These are phyloP conservation scores for Drosophila nigrodunni DNA, from an alignment of 1,140 invertebrate species.

Conservation along the genomic window DNA sequence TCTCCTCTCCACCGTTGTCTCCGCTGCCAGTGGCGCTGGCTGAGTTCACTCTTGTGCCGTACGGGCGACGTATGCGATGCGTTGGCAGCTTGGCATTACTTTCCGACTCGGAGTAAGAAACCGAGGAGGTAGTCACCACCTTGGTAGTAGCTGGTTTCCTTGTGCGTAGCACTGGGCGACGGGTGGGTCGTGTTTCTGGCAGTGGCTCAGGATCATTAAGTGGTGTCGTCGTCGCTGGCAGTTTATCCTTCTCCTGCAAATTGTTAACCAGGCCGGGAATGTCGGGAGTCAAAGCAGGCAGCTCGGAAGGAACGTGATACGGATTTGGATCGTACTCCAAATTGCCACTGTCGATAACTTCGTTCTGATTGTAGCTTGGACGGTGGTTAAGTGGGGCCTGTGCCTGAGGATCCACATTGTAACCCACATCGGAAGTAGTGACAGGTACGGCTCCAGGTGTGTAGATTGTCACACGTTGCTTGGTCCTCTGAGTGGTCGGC, in stretches of 20 bases:
- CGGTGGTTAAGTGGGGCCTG: slow-evolving; percentile 65
- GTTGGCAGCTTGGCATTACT: slow-evolving; percentile 54
- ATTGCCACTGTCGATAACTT: slow-evolving; percentile 69
- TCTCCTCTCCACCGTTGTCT: slow-evolving; percentile 56
- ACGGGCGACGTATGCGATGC: slow-evolving; percentile 73
- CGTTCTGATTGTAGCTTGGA: slow-evolving; percentile 74
- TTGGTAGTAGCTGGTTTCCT: slow-evolving; percentile 71
- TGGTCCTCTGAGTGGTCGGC: slow-evolving; percentile 62
- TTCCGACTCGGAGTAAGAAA: slow-evolving; percentile 78
- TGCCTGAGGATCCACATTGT: slow-evolving; percentile 57
- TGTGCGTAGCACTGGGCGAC: slow-evolving; percentile 71
- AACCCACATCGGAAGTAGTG: slow-evolving; percentile 70
- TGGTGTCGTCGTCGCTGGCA: slow-evolving; percentile 63
- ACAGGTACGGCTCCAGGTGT: slow-evolving; percentile 61
- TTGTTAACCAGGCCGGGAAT: slow-evolving; percentile 87
- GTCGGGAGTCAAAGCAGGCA: slow-evolving; percentile 86
- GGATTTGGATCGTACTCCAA: slow-evolving; percentile 83
- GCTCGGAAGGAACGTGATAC: slow-evolving; percentile 80
- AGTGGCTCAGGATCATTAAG: slow-evolving; percentile 58
- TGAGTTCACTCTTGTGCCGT: slow-evolving; percentile 58
- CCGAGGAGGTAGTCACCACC: slow-evolving; percentile 68
- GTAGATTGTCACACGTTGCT: slow-evolving; percentile 70
- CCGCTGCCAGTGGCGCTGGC: slow-evolving; percentile 57
- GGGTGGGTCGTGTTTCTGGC: slow-evolving; percentile 84
- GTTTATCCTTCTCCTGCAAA: slow-evolving; percentile 85